Base-by-base conservation (phyloP, 2,888 invertebrate species). In the Cryptocephalus primarius region DNA sequence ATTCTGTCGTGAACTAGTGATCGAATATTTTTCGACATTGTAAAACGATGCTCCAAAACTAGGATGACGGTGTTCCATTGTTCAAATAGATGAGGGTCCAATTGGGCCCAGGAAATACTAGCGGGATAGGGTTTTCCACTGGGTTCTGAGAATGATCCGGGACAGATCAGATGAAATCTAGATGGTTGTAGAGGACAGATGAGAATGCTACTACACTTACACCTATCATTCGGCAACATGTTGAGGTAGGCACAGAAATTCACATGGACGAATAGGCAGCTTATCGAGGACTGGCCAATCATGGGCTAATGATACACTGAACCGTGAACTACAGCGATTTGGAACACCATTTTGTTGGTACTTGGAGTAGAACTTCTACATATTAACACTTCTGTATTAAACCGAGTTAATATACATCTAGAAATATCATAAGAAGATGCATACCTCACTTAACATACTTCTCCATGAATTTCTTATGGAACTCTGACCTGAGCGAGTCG, bases 381-480 rank as follows among this genome's bases (percentile, higher is more conserved):
- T n/a, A n/a, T n/a, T n/a, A n/a, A n/a, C n/a, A n/a, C n/a, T n/a
- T n/a, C n/a, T n/a, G n/a, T n/a, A n/a, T n/a, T n/a, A n/a, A n/a
- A n/a, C n/a, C n/a, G n/a, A n/a, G n/a, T n/a, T n/a, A n/a, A n/a
- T n/a, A n/a, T n/a, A n/a, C 42, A n/a, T n/a, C n/a, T n/a, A n/a
- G n/a, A n/a, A n/a, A n/a, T n/a, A n/a, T 40, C n/a, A n/a, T n/a
- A n/a, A n/a, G n/a, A n/a, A n/a, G n/a, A n/a, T n/a, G n/a, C n/a
- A 45, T 13, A 46, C 46, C 44, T 59, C 50, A 99, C 73, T 99
- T 97, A 3, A 99, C 92, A 76, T 99, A 99, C 74, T 99, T 99
- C 63, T 97, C 96, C 99, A 99, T 99, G 67, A 99, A 99, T 70
- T 97, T 97, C 65, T 92, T 88, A 71, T 99, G 99, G 68, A 99